Evolutionary conservation across 2,797 vertebrate genomes (phyloP), one percentile per base, ranked within the genome.

Genomic region (Todus mexicanus): DNA sequence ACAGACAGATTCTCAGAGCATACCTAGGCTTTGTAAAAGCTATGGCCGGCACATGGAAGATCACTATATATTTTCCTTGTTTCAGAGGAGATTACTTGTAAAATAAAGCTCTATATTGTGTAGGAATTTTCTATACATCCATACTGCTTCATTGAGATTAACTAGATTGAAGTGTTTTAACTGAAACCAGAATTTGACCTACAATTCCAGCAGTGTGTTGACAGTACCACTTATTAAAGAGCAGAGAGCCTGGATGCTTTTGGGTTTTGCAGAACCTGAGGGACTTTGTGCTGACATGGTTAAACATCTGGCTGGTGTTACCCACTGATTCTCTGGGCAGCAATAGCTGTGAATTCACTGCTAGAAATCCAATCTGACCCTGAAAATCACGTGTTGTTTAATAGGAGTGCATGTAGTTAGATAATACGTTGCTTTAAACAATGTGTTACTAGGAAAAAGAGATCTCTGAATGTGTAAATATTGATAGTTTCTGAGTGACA

Each of bases 251-350:
- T 77, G 56, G 50, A 86, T 72, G 73, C 42, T 66, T 92, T 90
- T 0, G 1, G 40, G 66, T 71, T 87, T 79, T 74, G 60, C 71
- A 68, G 71, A 94, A 47, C 3, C 2, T 53, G 79, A 87, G 53
- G 65, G 53, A 81, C 63, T 85, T 89, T 60, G 76, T 10, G 1
- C 78, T 92, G 87, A 65, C 70, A 33, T 3, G 1, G 69, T 79
- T 92, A 53, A 90, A 80, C 78, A 95, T 79, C 63, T 90, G 94
- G 22, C 68, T 87, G 66, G 22, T 90, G 47, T 93, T 89, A 77
- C 35, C 61, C 69, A 31, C 47, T 19, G 33, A 56, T 80, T 70
- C 81, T 86, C 82, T 56, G 70, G 57, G 45, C 56, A 92, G 47
- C 2, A 0, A n/a, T 59, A 85, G 54, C 74, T 90, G 25, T 21